These are phyloP conservation scores for Gouania willdenowi DNA, from an alignment of 2,797 vertebrate genomes.

Conservation along the genomic window DNA sequence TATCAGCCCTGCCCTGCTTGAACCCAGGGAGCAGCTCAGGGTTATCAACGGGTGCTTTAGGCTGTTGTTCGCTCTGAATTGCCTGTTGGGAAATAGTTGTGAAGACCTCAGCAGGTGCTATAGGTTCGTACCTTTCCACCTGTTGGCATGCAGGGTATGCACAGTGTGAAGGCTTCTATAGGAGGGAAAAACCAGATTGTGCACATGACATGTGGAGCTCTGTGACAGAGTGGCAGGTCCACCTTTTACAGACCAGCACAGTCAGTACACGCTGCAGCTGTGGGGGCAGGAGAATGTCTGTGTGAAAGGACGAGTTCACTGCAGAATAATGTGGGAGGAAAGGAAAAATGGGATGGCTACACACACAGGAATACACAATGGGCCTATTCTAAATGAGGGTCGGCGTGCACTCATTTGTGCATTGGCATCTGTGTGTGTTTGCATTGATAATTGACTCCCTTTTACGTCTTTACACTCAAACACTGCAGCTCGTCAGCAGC, in stretches of 20 bases:
- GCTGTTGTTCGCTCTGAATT: slow-evolving; percentile 37
- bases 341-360: slow-evolving; percentile 33
- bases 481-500: slow-evolving; percentile 6
- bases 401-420: slow-evolving; percentile 19
- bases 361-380: slow-evolving; percentile 54
- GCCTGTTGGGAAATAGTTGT: slow-evolving; percentile 40
- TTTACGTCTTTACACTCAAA: no score
- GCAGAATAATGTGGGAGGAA: slow-evolving; percentile 41
- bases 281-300: slow-evolving; percentile 35
- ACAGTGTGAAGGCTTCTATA: no score
- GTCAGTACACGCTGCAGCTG: slow-evolving; percentile 44
- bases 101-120: slow-evolving; percentile 11
- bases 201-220: no score
- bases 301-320: slow-evolving; percentile 52
- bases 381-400: slow-evolving; percentile 42
- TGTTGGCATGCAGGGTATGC: slow-evolving; percentile 12
- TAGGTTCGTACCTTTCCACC: slow-evolving; percentile 10
- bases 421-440: no score
- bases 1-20: slow-evolving; percentile 32
- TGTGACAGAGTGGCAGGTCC: slow-evolving; percentile 12
- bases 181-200: slow-evolving; percentile 5
- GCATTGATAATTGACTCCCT: no score
- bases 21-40: slow-evolving; percentile 7
- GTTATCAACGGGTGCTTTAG: slow-evolving; percentile 38
- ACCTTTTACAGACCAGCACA: neutral